Conservation (phyloP, 2,113 vertebrate genomes). For the Semicossyphus pulcher region DNA sequence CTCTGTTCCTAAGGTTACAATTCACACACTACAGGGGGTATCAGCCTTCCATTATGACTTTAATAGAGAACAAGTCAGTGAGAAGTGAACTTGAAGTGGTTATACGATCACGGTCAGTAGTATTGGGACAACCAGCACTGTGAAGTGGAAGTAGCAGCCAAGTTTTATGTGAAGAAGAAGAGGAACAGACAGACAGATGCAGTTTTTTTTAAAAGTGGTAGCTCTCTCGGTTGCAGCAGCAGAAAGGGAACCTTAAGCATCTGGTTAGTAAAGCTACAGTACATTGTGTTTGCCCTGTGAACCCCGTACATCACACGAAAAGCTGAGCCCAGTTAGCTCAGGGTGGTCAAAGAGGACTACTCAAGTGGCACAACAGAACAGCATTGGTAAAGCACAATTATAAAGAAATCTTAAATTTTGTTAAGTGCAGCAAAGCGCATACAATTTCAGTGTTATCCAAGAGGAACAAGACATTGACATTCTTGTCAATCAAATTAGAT, state of each 20-base stretch:
- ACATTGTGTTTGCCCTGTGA: slow-evolving; percentile 76
- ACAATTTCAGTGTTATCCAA: slow-evolving; percentile 76
- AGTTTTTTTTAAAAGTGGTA: slow-evolving; percentile 62
- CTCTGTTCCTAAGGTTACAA: slow-evolving; percentile 51
- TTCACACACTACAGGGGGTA: slow-evolving; percentile 54
- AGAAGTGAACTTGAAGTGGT: slow-evolving; percentile 56
- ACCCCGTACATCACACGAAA: slow-evolving; percentile 66
- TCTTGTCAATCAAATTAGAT: slow-evolving; percentile 66
- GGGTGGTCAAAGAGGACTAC: slow-evolving; percentile 63
- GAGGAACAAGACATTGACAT: slow-evolving; percentile 70
- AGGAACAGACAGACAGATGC: slow-evolving; percentile 55
- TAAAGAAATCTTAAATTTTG: slow-evolving; percentile 72
- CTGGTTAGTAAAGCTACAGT: slow-evolving; percentile 82
- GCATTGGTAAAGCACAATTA: slow-evolving; percentile 79
- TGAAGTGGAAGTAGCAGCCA: slow-evolving; percentile 69
- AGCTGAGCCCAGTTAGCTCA: slow-evolving; percentile 63
- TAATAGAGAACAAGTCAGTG: slow-evolving; percentile 57
- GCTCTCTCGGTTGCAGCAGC: slow-evolving; percentile 73
- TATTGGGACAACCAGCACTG: slow-evolving; percentile 62
- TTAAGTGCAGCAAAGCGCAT: slow-evolving; percentile 81
- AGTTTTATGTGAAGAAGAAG: slow-evolving; percentile 59
- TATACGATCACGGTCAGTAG: slow-evolving; percentile 60
- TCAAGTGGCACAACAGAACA: slow-evolving; percentile 76
- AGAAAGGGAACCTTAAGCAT: slow-evolving; percentile 70
- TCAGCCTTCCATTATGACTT: slow-evolving; percentile 60